Conservation (phyloP, 2,113 vertebrate genomes). For the Calidris pygmaea region DNA sequence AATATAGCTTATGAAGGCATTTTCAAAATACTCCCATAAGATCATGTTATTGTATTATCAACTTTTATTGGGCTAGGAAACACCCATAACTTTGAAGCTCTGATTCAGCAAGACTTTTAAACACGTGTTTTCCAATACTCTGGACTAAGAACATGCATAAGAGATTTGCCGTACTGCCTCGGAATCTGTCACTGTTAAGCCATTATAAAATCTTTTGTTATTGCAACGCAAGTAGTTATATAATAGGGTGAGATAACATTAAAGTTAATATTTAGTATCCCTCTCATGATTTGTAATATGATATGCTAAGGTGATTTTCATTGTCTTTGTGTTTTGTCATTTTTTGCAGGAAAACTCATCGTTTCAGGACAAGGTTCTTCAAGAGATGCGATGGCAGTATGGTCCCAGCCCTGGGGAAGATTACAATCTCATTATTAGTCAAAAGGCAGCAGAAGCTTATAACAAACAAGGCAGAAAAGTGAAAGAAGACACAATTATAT, state of each 20-base stretch:
- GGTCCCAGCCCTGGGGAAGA: background rate
- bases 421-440: background rate
- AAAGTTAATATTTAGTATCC: background rate
- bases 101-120: background rate
- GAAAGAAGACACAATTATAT: background rate
- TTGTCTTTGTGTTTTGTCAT: background rate
- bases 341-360: background rate
- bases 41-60: background rate
- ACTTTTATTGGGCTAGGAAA: background rate
- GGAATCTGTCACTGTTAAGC: background rate
- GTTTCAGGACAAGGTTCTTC: background rate
- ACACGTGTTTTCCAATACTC: background rate
- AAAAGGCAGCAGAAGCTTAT: background rate
- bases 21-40: background rate
- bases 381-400: background rate
- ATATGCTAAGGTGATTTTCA: background rate
- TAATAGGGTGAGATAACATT: background rate
- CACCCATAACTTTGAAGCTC: background rate
- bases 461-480: background rate
- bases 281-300: background rate
- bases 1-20: background rate
- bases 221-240: background rate
- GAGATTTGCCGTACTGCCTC: background rate
- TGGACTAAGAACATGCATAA: background rate
- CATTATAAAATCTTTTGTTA: background rate